These are phyloP conservation scores for Hylomyscus alleni DNA, from an alignment of 2,797 vertebrate species.

Conservation along the genomic window DNA sequence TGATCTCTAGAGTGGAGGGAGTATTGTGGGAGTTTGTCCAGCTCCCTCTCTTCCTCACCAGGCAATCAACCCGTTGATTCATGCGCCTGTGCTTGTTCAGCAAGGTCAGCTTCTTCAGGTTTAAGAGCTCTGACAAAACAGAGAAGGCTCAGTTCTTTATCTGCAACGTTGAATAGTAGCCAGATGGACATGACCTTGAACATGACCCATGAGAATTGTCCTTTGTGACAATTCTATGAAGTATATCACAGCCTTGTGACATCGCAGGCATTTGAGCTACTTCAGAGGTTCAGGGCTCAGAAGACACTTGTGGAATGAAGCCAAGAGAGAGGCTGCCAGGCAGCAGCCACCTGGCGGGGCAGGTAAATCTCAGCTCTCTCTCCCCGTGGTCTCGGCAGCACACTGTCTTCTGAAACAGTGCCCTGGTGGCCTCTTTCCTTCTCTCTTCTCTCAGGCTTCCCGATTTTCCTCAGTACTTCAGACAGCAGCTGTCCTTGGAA, in stretches of 20 bases:
- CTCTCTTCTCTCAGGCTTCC: neutral
- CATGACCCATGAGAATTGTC: neutral
- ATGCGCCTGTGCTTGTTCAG: neutral
- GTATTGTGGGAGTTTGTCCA: neutral
- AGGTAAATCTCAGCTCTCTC: constrained; percentile 24
- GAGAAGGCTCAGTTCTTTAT: neutral
- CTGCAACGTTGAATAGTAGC: neutral
- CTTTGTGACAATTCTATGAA: constrained; percentile 72
- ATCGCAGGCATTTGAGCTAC: neutral
- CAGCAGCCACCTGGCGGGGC: neutral
- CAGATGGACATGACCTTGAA: neutral
- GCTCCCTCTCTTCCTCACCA: constrained; percentile 24
- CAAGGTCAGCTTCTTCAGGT: neutral
- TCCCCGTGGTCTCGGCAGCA: neutral
- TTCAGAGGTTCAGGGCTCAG: constrained; percentile 38
- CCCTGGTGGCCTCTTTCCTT: neutral
- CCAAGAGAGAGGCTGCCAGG: neutral
- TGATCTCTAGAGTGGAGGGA: neutral
- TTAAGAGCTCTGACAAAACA: neutral
- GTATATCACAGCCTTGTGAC: constrained; percentile 57
- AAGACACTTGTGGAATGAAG: constrained; percentile 48
- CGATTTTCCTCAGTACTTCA: neutral
- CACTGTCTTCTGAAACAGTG: neutral
- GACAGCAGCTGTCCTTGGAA: neutral
- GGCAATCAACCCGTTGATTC: neutral